phyloP scores from a whole-genome alignment of 2,797 vertebrate species.

The Trachops cirrhosus region DNA sequence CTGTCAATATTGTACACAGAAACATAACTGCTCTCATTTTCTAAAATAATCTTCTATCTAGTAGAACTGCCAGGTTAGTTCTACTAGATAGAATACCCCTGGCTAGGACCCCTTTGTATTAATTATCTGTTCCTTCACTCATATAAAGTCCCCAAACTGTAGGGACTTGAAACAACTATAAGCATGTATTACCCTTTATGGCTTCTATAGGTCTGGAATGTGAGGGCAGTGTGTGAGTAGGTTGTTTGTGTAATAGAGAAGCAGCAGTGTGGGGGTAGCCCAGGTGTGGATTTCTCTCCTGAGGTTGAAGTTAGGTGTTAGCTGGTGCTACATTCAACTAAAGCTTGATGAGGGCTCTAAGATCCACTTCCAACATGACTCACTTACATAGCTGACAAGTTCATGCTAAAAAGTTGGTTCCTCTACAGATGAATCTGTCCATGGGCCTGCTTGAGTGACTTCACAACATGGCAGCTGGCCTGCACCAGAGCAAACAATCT shows the following conservation, averaged over 20 bases:
- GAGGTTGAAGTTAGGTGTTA: background rate
- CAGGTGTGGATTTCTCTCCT: background rate
- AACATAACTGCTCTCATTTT: background rate
- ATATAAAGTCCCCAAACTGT: background rate
- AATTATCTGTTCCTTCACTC: background rate
- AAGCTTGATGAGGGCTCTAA: background rate
- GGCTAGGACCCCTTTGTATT: background rate
- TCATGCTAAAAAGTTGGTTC: background rate
- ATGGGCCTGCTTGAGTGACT: background rate
- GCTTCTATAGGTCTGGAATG: background rate
- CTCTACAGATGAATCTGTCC: background rate
- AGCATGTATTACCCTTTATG: background rate
- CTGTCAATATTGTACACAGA: background rate
- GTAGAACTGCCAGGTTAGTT: background rate
- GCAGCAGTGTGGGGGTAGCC: background rate
- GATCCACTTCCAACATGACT: background rate
- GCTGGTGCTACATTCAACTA: background rate
- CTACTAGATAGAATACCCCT: background rate
- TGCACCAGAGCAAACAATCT: background rate
- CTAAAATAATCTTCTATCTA: background rate
- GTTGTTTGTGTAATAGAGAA: background rate
- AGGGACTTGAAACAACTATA: background rate
- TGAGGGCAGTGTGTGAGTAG: background rate
- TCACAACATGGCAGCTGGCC: background rate
- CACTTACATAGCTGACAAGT: background rate